Percentiles rank a stretch among this genome's conserved stretches.
These are phyloP conservation scores for Chouioia cunea DNA, from an alignment of 2,888 invertebrate species.

Conservation along the genomic window DNA sequence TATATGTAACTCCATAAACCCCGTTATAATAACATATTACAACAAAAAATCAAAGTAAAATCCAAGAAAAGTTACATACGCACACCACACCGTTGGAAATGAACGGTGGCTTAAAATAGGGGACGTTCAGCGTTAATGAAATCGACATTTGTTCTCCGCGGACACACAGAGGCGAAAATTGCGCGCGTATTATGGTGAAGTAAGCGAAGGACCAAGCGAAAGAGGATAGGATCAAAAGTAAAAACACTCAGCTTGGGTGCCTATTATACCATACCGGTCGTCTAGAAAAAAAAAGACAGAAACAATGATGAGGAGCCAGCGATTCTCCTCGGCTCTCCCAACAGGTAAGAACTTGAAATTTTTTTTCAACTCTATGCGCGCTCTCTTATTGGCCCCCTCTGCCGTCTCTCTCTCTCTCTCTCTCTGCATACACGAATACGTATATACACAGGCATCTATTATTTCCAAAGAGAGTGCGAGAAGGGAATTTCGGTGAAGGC, in stretches of 20 bases:
- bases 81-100: no score
- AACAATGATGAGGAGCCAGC: no score
- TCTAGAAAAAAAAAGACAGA: no score
- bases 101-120: no score
- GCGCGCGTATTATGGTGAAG: no score
- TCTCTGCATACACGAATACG: constrained; percentile 34
- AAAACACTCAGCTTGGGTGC: constrained; percentile 2
- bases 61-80: no score
- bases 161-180: no score
- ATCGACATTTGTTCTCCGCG: constrained; percentile 3
- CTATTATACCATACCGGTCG: no score
- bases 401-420: constrained; percentile 28
- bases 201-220: not conserved
- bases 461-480: constrained; percentile 50
- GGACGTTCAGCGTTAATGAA: not conserved
- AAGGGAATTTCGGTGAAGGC: constrained; percentile 1
- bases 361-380: constrained; percentile 18
- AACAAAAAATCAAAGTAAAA: no score
- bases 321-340: no score
- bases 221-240: constrained; percentile 18
- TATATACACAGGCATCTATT: constrained; percentile 59
- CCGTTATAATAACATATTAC: no score
- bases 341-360: not conserved
- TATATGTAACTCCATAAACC: no score
- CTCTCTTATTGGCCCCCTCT: constrained; percentile 33